Conservation (phyloP, 2,113 vertebrate genomes). For the Forbesichthys papilliferus region DNA sequence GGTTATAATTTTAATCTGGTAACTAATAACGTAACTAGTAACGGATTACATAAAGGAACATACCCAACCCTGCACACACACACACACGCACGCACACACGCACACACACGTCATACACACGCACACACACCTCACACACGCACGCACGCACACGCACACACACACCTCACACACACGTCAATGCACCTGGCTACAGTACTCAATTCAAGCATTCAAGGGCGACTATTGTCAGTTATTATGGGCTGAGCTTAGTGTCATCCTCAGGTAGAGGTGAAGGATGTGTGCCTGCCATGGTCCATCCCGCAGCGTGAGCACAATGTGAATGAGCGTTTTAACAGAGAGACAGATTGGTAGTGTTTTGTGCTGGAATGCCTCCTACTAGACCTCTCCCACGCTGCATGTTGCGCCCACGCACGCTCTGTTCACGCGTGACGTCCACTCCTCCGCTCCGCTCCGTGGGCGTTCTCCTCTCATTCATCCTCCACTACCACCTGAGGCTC, state of each 20-base stretch:
- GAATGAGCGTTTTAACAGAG: constrained; percentile 35
- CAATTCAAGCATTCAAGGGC: background rate
- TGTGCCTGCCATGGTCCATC: too few species aligned
- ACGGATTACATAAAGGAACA: too few species aligned
- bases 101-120: too few species aligned
- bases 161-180: background rate
- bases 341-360: constrained; percentile 53
- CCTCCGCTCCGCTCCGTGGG: constrained; percentile 63
- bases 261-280: background rate
- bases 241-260: too few species aligned
- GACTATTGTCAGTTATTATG: background rate
- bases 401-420: constrained; percentile 67
- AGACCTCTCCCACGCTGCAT: constrained; percentile 59
- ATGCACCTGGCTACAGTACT: background rate
- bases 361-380: constrained; percentile 63
- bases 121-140: too few species aligned
- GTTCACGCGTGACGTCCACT: constrained; percentile 69
- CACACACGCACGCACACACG: too few species aligned
- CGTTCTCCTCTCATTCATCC: constrained; percentile 67
- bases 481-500: constrained; percentile 45
- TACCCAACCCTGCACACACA: too few species aligned
- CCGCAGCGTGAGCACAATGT: background rate
- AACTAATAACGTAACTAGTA: too few species aligned
- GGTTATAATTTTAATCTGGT: too few species aligned
- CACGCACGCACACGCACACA: background rate